These are phyloP conservation scores for Limnephilus marmoratus DNA, from an alignment of 2,888 invertebrate species.

Conservation along the genomic window DNA sequence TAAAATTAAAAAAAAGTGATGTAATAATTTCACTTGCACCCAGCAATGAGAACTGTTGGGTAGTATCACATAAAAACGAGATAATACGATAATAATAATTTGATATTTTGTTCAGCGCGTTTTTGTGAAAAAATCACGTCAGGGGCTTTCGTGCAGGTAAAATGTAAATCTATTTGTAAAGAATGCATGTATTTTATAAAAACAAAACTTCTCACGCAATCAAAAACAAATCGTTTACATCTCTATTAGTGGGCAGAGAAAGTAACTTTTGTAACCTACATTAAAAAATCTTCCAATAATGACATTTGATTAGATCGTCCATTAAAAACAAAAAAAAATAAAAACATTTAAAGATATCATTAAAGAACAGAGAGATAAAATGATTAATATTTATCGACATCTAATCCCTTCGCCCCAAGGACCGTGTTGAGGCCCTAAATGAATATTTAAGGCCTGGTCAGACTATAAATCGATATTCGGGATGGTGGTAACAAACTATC, in stretches of 20 bases:
- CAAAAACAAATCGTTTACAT: not conserved
- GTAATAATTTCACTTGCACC: not conserved
- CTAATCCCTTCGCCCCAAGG: not conserved
- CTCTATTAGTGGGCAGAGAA: not conserved
- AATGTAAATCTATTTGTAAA: too few relatives aligned
- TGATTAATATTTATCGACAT: not conserved
- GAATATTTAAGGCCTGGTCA: not conserved
- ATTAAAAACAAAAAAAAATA: not conserved
- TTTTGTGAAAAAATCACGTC: too few relatives aligned
- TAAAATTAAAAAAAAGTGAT: too few relatives aligned
- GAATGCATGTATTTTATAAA: not conserved
- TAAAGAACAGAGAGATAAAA: not conserved
- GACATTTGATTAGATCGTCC: not conserved
- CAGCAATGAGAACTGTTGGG: not conserved
- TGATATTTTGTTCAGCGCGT: too few relatives aligned
- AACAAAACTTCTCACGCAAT: not conserved
- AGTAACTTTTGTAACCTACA: not conserved
- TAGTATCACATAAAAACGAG: not conserved
- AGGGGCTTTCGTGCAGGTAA: too few relatives aligned
- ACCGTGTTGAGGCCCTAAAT: not conserved
- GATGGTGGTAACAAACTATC: constrained; percentile 19
- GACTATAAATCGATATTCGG: constrained; percentile 19
- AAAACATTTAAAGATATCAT: not conserved
- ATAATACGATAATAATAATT: too few relatives aligned
- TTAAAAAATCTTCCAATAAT: not conserved